Evolutionary conservation across 2,113 vertebrate genomes (phyloP).

Genomic region (Saccopteryx leptura): DNA sequence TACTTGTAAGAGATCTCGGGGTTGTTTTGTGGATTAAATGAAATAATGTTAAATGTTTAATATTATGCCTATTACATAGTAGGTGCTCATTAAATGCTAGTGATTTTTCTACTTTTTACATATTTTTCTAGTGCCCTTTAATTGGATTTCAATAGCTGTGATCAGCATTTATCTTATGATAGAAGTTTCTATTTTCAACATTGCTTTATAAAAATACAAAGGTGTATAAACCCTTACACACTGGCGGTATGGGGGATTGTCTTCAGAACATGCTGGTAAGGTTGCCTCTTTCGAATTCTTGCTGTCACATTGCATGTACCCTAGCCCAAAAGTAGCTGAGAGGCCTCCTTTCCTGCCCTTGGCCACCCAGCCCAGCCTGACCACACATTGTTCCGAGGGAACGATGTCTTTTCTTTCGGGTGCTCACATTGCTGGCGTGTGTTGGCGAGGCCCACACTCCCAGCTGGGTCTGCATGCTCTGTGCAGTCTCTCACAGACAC

Average conservation of each 20-base stretch:
- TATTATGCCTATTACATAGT: neutral
- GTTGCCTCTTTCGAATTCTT: neutral
- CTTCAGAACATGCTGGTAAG: neutral
- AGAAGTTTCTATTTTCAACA: neutral
- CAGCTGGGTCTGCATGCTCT: neutral
- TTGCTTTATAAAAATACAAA: neutral
- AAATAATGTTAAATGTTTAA: neutral
- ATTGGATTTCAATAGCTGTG: neutral
- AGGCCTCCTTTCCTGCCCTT: neutral
- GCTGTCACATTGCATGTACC: neutral
- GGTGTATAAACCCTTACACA: neutral
- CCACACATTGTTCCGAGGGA: neutral
- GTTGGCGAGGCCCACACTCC: too few species aligned
- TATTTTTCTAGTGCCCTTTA: neutral
- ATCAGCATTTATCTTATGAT: neutral
- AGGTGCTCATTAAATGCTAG: neutral
- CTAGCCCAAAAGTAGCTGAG: neutral
- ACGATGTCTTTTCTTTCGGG: too few species aligned
- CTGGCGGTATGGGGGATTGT: neutral
- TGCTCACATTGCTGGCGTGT: neutral
- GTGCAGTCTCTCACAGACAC: neutral
- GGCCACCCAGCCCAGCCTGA: neutral
- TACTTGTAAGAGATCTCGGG: neutral
- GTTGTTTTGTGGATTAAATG: neutral
- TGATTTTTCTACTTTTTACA: neutral